Percentiles rank a stretch among this genome's conserved stretches.
phyloP scores from a whole-genome alignment of 2,888 invertebrate species.

The Choristoneura rosaceana region DNA sequence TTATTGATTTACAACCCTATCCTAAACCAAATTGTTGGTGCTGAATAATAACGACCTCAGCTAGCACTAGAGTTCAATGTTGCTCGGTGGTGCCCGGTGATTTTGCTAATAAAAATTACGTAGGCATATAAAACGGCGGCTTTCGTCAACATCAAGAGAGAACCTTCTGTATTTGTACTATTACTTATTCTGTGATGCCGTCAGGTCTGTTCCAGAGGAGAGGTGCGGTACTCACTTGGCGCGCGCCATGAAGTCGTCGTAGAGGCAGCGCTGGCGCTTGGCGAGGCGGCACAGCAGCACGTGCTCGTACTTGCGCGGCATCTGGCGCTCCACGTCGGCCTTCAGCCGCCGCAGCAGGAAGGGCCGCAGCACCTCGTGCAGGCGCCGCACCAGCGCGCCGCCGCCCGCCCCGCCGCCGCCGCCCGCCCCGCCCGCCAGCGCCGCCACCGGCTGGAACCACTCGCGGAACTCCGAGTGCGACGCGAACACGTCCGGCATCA shows the following conservation, averaged over 20 bases:
- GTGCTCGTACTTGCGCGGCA: conserved; percentile 98
- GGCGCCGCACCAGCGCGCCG: conserved; percentile 57
- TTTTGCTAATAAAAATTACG: too few species aligned
- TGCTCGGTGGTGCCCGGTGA: too few species aligned
- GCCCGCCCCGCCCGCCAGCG: conserved; percentile 86
- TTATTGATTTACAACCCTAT: too few species aligned
- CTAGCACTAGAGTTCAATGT: too few species aligned
- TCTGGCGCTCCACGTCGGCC: conserved; percentile 98
- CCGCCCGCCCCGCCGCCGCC: conserved; percentile 57
- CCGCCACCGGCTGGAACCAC: conserved; percentile 99
- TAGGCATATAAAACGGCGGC: too few species aligned
- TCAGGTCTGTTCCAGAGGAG: too few species aligned
- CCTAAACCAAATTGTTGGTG: too few species aligned
- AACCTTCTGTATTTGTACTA: too few species aligned
- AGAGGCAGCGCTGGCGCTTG: conserved; percentile 97
- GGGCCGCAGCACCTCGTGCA: conserved; percentile 90
- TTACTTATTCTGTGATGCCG: too few species aligned
- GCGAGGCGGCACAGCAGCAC: conserved; percentile 97
- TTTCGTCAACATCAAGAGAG: too few species aligned
- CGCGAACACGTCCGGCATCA: conserved; percentile 98
- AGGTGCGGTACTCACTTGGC: conserved; percentile 90
- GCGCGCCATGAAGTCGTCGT: conserved; percentile 99
- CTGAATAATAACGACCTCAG: too few species aligned
- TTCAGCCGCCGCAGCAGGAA: conserved; percentile 97
- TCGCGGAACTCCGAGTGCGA: conserved; percentile 98